These are phyloP conservation scores for Paratrypauchen microcephalus DNA, from an alignment of 2,797 vertebrate genomes.

Conservation along the genomic window DNA sequence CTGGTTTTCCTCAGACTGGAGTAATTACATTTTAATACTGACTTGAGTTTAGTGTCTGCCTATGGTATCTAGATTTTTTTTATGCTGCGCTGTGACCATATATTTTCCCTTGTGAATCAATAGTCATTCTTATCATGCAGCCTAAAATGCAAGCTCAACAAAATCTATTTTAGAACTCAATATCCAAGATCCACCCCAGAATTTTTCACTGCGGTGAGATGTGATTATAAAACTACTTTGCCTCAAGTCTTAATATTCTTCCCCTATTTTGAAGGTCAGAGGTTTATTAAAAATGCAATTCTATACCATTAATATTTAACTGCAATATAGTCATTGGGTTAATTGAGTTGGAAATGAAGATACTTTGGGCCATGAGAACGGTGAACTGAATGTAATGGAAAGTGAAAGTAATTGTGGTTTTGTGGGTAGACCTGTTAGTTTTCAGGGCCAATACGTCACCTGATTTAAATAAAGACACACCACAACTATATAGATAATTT, in stretches of 20 bases:
- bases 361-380: not conserved
- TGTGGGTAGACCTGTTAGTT: no score
- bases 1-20: no score
- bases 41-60: no score
- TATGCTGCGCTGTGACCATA: not conserved
- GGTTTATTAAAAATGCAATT: not conserved
- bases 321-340: not conserved
- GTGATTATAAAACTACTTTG: not conserved
- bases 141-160: not conserved
- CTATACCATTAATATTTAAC: not conserved
- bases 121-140: not conserved
- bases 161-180: not conserved
- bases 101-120: not conserved
- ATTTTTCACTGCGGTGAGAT: not conserved
- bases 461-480: no score
- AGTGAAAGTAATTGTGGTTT: no score
- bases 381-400: not conserved
- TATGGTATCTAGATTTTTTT: no score
- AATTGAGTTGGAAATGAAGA: not conserved
- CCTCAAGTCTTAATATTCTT: slow-evolving; percentile 2
- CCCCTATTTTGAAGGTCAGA: not conserved
- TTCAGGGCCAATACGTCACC: no score
- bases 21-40: no score
- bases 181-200: not conserved
- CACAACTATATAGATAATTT: no score